Percentiles rank a stretch among this genome's conserved stretches.
These are phyloP conservation scores for Arnoldichthys spilopterus DNA, from an alignment of 2,797 vertebrate species.

Conservation along the genomic window DNA sequence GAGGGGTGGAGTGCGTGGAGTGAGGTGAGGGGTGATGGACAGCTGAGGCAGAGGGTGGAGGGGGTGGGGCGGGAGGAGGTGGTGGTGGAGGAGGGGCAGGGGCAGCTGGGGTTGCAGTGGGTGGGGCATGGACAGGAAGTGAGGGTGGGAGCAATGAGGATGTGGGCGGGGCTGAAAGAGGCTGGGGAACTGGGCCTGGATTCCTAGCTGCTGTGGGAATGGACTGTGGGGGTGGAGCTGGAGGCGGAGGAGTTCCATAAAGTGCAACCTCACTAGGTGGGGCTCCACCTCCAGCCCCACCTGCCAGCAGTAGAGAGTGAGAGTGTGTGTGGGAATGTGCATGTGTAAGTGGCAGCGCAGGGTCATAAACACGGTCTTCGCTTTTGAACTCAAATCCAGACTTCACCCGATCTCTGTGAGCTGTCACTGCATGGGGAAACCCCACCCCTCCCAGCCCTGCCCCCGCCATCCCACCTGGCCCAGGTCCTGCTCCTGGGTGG, in stretches of 20 bases:
- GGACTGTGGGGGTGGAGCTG: slow-evolving; percentile 70
- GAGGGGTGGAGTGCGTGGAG: slow-evolving; percentile 69
- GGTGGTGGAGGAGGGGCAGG: slow-evolving; percentile 75
- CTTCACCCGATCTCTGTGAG: slow-evolving; percentile 91
- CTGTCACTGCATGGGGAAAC: slow-evolving; percentile 81
- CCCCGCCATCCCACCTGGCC: slow-evolving; percentile 75
- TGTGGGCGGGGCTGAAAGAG: slow-evolving; percentile 78
- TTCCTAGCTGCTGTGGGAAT: slow-evolving; percentile 74
- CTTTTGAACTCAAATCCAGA: slow-evolving; percentile 97
- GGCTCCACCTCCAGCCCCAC: slow-evolving; percentile 62
- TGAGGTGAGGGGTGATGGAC: slow-evolving; percentile 78
- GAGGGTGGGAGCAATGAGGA: slow-evolving; percentile 76
- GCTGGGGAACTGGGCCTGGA: slow-evolving; percentile 83
- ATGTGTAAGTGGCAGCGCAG: slow-evolving; percentile 75
- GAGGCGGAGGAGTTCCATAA: slow-evolving; percentile 80
- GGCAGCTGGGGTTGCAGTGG: slow-evolving; percentile 73
- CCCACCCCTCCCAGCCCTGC: slow-evolving; percentile 83
- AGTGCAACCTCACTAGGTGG: slow-evolving; percentile 76
- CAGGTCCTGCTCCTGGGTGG: slow-evolving; percentile 72
- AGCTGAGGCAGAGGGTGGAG: slow-evolving; percentile 71
- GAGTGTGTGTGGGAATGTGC: slow-evolving; percentile 70
- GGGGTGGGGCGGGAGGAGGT: slow-evolving; percentile 72
- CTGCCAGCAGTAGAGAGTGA: slow-evolving; percentile 79
- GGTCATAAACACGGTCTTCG: slow-evolving; percentile 84
- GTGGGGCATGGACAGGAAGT: slow-evolving; percentile 74